phyloP scores from a whole-genome alignment of 2,888 invertebrate species.

The Meiosimyza platycephala region DNA sequence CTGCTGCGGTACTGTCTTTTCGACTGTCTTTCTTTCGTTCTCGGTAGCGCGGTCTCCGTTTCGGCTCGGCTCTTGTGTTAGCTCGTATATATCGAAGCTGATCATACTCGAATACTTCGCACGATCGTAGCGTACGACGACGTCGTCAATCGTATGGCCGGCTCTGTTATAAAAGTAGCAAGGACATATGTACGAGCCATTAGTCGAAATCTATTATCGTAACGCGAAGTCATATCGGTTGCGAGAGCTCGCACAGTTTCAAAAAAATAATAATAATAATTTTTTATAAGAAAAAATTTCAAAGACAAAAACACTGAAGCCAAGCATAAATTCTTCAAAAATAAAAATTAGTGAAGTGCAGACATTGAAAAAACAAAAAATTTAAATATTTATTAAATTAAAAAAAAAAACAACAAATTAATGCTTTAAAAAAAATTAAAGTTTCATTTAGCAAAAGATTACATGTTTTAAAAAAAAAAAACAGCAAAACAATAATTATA shows the following conservation, averaged over 20 bases:
- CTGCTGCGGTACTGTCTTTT: slow-evolving; percentile 11
- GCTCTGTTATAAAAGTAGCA: slow-evolving; percentile 67
- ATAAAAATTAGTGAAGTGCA: slow-evolving; percentile 33
- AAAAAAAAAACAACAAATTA: neutral
- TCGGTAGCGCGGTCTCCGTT: slow-evolving; percentile 16
- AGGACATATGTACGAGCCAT: slow-evolving; percentile 67
- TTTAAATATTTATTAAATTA: neutral
- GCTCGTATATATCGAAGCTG: slow-evolving; percentile 46
- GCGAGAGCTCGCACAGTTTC: slow-evolving; percentile 42
- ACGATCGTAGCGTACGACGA: slow-evolving; percentile 53
- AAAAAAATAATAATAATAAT: slow-evolving; percentile 39
- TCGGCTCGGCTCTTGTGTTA: slow-evolving; percentile 42
- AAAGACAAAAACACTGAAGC: slow-evolving; percentile 25
- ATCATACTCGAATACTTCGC: slow-evolving; percentile 55
- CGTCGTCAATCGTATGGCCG: slow-evolving; percentile 56
- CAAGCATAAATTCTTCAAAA: slow-evolving; percentile 29
- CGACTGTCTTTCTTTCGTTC: slow-evolving; percentile 14
- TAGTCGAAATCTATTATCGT: slow-evolving; percentile 68
- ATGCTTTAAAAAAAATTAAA: slow-evolving; percentile 14
- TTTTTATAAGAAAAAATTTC: slow-evolving; percentile 23
- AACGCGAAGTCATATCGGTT: slow-evolving; percentile 64
- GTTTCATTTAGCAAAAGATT: neutral
- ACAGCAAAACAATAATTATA: neutral
- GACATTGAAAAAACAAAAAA: slow-evolving; percentile 23
- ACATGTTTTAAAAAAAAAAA: neutral